Conservation (phyloP, 1,140 invertebrate species). For the Oryctes rhinoceros region DNA sequence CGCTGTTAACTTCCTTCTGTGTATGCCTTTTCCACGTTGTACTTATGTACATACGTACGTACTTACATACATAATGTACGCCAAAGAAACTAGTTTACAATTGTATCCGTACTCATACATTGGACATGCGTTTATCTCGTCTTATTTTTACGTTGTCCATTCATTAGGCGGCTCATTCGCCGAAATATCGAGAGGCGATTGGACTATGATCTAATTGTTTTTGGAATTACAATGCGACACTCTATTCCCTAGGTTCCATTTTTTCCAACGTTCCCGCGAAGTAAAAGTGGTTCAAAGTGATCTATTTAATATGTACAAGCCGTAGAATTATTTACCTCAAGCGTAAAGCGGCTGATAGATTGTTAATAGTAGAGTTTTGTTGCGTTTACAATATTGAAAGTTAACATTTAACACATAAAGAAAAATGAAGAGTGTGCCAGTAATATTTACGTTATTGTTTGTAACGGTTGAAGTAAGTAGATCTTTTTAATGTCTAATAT, state of each 20-base stretch:
- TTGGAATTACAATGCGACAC: background rate
- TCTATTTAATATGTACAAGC: background rate
- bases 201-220: background rate
- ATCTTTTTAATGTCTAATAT: background rate
- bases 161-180: background rate
- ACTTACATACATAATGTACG: background rate
- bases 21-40: background rate
- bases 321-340: background rate
- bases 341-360: too few relatives aligned
- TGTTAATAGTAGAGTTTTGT: too few relatives aligned
- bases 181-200: background rate
- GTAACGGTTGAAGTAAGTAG: background rate
- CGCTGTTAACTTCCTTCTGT: background rate
- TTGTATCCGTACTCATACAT: background rate
- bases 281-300: constrained; percentile 28
- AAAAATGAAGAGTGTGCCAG: background rate
- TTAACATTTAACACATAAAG: background rate
- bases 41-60: background rate
- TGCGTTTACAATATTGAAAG: too few relatives aligned
- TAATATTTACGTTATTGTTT: background rate
- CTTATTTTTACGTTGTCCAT: background rate
- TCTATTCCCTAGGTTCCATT: background rate
- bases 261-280: constrained; percentile 25
- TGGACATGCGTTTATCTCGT: background rate
- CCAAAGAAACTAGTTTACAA: constrained; percentile 14